A percentile compares a stretch with the other conserved stretches of the same genome.
Evolutionary conservation across 2,797 vertebrate genomes (phyloP).

Genomic region (Ctenopoma kingsleyae): DNA sequence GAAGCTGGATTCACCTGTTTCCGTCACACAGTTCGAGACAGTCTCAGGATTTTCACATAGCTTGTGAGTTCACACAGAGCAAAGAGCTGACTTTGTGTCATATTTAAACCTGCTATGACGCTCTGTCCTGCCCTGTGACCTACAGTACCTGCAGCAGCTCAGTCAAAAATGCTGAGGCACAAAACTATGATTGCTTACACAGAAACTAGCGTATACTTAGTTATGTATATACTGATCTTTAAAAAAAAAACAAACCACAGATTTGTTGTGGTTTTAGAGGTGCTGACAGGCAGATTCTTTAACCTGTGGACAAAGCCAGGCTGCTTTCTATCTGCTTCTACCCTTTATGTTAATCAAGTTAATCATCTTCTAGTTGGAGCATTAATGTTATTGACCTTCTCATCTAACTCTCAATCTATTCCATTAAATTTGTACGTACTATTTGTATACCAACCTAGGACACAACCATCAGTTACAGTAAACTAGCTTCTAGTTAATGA

Average conservation of each 20-base stretch:
- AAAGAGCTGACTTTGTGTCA: conserved; percentile 38
- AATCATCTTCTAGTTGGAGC: not conserved
- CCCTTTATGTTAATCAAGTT: not conserved
- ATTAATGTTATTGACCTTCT: not conserved
- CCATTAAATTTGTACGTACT: not conserved
- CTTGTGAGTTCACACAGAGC: conserved; percentile 10
- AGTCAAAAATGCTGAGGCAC: conserved; percentile 52
- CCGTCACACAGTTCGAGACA: conserved; percentile 9
- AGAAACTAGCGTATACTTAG: conserved; percentile 7
- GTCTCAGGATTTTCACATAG: conserved; percentile 21
- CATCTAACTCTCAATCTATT: not conserved
- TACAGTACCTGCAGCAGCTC: conserved; percentile 44
- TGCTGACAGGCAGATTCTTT: not conserved
- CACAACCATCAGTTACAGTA: conserved; percentile 5
- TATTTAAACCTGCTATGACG: conserved; percentile 29
- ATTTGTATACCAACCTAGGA: conserved; percentile 9
- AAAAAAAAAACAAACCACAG: conserved; percentile 40
- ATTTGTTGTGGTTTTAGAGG: conserved; percentile 5
- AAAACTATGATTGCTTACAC: conserved; percentile 40
- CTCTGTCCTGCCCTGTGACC: conserved; percentile 42
- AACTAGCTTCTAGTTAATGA: conserved; percentile 23
- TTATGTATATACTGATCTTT: conserved; percentile 14
- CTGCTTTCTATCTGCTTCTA: not conserved
- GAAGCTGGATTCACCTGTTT: conserved; percentile 36
- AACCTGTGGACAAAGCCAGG: not conserved